These are phyloP conservation scores for Drosophila percnosoma DNA, from an alignment of 2,888 invertebrate species.

Conservation along the genomic window DNA sequence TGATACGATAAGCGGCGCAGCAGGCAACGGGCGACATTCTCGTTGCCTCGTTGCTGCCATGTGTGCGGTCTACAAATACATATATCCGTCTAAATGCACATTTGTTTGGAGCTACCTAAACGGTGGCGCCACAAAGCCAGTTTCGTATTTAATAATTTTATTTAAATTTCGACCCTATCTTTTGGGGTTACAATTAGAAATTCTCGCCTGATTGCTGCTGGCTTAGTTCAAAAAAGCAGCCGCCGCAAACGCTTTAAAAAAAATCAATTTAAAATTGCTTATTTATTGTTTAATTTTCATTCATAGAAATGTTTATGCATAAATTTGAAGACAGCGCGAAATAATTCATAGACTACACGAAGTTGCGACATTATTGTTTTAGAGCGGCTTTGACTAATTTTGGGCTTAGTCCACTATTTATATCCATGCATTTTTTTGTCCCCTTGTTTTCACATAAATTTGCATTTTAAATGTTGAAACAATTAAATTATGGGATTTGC, in stretches of 20 bases:
- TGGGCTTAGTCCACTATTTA: constrained; percentile 37
- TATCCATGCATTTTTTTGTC: constrained; percentile 6
- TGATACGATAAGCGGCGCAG: constrained; percentile 64
- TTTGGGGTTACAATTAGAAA: constrained; percentile 36
- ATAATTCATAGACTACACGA: constrained; percentile 60
- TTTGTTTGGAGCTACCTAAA: constrained; percentile 39
- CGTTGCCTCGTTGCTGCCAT: constrained; percentile 52
- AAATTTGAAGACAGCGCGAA: constrained; percentile 51
- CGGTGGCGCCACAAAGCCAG: constrained; percentile 70
- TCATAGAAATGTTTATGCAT: constrained; percentile 70
- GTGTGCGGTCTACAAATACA: constrained; percentile 62
- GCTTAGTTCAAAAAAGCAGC: constrained; percentile 37
- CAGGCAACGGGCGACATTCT: constrained; percentile 37
- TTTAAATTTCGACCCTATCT: constrained; percentile 61
- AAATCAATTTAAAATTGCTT: constrained; percentile 20
- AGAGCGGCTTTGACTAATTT: constrained; percentile 66
- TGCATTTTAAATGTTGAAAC: constrained; percentile 65
- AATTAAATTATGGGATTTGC: constrained; percentile 79
- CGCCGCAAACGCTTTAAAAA: constrained; percentile 8
- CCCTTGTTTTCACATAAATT: constrained; percentile 65
- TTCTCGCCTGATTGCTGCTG: constrained; percentile 15
- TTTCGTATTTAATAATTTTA: constrained; percentile 70
- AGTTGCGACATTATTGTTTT: constrained; percentile 19
- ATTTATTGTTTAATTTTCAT: constrained; percentile 51
- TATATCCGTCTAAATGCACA: constrained; percentile 7